Conservation (phyloP, 23 tunicate genomes). For the Oikopleura albicans region DNA sequence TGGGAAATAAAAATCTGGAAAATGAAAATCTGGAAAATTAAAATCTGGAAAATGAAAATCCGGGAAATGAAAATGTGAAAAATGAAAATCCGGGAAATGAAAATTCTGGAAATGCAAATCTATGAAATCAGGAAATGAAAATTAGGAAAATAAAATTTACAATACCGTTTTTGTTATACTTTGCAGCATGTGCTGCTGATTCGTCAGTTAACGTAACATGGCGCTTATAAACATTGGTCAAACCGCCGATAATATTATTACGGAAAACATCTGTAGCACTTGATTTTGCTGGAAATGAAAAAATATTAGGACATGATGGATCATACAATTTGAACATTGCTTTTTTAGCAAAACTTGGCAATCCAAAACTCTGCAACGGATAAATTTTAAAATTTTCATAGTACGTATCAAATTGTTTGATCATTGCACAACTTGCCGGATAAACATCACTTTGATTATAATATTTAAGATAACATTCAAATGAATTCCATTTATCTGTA, state of each 20-base stretch:
- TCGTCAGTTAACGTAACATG: background rate
- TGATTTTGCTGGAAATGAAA: background rate
- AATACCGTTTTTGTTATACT: background rate
- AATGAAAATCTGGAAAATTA: too few relatives aligned
- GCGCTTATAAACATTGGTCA: background rate
- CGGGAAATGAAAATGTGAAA: too few relatives aligned
- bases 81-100: too few relatives aligned
- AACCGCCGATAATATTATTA: background rate
- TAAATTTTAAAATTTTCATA: background rate
- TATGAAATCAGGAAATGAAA: too few relatives aligned
- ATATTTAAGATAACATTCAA: background rate
- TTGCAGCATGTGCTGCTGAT: background rate
- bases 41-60: too few relatives aligned
- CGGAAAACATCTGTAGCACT: background rate
- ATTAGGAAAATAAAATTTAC: too few relatives aligned
- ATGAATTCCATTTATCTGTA: background rate
- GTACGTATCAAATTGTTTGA: background rate
- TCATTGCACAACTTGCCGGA: background rate
- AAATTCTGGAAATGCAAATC: too few relatives aligned
- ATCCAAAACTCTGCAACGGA: background rate
- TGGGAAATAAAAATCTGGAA: too few relatives aligned
- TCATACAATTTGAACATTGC: background rate
- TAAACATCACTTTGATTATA: background rate
- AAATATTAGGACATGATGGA: background rate
- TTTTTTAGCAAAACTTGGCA: background rate